A percentile compares a stretch with the other conserved stretches of the same genome.
Evolutionary conservation across 2,888 invertebrate species (phyloP).

Genomic region (Acrobasis consociella): DNA sequence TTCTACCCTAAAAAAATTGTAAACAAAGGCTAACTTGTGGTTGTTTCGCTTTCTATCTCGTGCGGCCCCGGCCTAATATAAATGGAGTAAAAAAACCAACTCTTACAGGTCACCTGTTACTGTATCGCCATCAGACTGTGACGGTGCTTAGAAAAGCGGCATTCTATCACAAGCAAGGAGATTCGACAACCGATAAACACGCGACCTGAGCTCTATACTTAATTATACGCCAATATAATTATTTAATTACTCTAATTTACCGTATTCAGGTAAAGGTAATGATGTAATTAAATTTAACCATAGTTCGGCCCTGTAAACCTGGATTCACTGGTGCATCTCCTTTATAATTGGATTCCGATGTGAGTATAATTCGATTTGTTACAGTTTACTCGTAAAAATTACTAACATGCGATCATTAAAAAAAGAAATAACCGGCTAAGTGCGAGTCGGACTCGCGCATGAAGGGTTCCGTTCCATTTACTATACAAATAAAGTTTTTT

Average conservation of each 20-base stretch:
- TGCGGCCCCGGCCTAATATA: constrained; percentile 19
- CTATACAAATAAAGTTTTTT: too few relatives aligned
- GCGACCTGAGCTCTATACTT: not conserved
- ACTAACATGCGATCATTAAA: not conserved
- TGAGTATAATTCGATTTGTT: constrained; percentile 6
- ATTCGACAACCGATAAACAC: constrained; percentile 19
- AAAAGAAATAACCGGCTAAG: not conserved
- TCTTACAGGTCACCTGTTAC: constrained; percentile 17
- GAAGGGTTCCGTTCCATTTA: too few relatives aligned
- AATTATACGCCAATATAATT: constrained; percentile 15
- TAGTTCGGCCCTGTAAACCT: not conserved
- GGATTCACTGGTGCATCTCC: constrained; percentile 2
- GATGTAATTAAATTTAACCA: constrained; percentile 7
- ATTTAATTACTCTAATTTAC: not conserved
- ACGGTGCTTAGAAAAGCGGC: constrained; percentile 25
- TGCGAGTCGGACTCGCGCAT: too few relatives aligned
- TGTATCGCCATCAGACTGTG: constrained; percentile 21
- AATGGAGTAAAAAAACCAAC: constrained; percentile 14
- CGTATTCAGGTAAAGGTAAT: constrained; percentile 17
- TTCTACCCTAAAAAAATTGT: not conserved
- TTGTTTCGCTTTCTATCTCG: not conserved
- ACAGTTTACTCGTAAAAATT: not conserved
- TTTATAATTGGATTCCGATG: constrained; percentile 12
- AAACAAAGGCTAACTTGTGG: not conserved
- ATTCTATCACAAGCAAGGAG: constrained; percentile 14